Conservation (phyloP, 2,113 vertebrate genomes). For the Pelecanus crispus region DNA sequence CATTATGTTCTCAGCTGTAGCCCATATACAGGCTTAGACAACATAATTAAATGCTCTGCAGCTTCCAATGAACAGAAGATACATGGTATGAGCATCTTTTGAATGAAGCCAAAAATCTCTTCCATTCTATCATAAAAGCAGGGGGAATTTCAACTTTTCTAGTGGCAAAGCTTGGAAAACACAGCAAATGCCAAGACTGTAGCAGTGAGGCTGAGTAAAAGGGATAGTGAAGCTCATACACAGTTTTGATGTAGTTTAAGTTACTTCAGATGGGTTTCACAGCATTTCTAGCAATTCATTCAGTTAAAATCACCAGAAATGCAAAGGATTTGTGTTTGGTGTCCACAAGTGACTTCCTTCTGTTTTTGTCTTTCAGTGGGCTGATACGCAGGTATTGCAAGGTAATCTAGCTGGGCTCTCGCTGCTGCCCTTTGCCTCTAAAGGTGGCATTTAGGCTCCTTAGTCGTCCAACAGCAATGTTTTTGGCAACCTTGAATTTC, state of each 20-base stretch:
- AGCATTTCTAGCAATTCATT: neutral
- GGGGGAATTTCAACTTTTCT: neutral
- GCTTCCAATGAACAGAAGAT: neutral
- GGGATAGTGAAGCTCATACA: neutral
- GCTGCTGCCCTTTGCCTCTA: neutral
- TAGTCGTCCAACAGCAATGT: neutral
- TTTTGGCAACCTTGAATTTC: neutral
- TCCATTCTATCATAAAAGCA: neutral
- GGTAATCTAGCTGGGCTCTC: neutral
- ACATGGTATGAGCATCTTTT: neutral
- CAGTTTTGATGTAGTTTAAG: neutral
- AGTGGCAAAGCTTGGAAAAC: neutral
- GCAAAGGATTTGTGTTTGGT: neutral
- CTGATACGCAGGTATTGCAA: neutral
- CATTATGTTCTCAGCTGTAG: neutral
- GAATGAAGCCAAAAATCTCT: neutral
- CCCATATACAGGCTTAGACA: neutral
- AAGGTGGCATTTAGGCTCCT: neutral
- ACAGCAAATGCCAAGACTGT: neutral
- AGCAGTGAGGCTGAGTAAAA: neutral
- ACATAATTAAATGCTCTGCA: neutral
- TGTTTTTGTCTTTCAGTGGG: neutral
- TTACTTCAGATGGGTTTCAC: neutral
- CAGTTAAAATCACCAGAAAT: neutral
- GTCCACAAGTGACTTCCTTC: rapidly evolving